Evolutionary conservation across 2,888 invertebrate genomes (phyloP), one percentile per base, ranked within the genome.

Genomic region (Cosmopolites sordidus): DNA sequence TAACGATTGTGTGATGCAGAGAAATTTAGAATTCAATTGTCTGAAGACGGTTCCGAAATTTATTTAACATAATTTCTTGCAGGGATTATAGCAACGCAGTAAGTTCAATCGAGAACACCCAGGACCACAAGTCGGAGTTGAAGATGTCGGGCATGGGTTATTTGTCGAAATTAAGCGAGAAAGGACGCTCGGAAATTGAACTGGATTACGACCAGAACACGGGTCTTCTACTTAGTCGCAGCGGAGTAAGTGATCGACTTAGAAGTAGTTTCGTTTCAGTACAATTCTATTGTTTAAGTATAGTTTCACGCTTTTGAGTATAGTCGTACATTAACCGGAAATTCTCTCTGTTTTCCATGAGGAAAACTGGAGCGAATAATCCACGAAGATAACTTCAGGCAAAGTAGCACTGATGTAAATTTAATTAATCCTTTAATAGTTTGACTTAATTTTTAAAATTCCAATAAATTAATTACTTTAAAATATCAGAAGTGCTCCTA

Each of bases 131-230:
- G 74, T 88, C 91, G 6, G 90, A 92, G 69, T 78, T 97, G 53
- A 89, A 89, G 73, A 92, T 96, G 74, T 93, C 93, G 59, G 94
- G 93, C 54, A 89, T 93, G 64, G 93, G 94, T 38, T 89, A 92
- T 67, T 81, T 97, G 64, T 89, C 92, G 38, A 90, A 87, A 72
- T 81, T 95, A 63, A 83, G 87, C 15, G 91, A 93, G 68, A 91
- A 92, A 66, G 93, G 94, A 52, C 84, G 90, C 62, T 85, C 90
- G 17, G 92, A 92, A 70, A 89, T 92, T 56, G 88, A 90, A 71
- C 75, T 96, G 69, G 92, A 92, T 68, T 97, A 96, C 69, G 92
- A 95, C 70, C 88, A 89, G 62, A 87, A 87, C 62, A 86, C 88
- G 9, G 95, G 94, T 14, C 78, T 97, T 56, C 78, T 97, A 17